Evolutionary conservation across 2,113 vertebrate genomes (phyloP).

Genomic region (Rallus limicola): DNA sequence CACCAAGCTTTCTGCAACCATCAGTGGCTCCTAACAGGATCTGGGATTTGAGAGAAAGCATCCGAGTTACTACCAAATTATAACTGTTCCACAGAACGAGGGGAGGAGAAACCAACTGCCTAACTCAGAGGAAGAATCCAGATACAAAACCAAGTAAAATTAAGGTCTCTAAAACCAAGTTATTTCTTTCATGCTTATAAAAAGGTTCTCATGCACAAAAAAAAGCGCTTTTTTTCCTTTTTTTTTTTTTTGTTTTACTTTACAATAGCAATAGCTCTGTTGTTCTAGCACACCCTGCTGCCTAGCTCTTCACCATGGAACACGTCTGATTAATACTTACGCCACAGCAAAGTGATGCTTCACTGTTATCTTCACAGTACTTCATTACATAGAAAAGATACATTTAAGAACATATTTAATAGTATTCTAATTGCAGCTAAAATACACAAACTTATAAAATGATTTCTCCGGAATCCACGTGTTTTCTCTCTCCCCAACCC

Average conservation of each 20-base stretch:
- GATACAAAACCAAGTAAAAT: slow-evolving; percentile 69
- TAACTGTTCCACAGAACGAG: not conserved
- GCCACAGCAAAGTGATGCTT: slow-evolving; percentile 70
- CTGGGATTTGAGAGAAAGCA: not conserved
- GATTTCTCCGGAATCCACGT: slow-evolving; percentile 66
- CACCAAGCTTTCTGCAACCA: not conserved
- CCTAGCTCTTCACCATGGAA: slow-evolving; percentile 56
- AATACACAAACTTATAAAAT: slow-evolving; percentile 69
- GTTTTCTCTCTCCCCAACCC: not conserved
- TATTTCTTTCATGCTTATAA: slow-evolving; percentile 65
- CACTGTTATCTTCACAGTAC: slow-evolving; percentile 76
- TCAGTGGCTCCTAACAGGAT: not conserved
- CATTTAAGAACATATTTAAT: slow-evolving; percentile 63
- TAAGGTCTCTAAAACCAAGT: slow-evolving; percentile 37
- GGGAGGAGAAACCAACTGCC: not conserved
- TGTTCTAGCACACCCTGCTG: slow-evolving; percentile 63
- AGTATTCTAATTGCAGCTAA: slow-evolving; percentile 66
- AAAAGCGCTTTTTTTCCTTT: not conserved
- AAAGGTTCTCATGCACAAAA: slow-evolving; percentile 71
- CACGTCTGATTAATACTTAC: slow-evolving; percentile 63
- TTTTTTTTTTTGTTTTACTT: not conserved
- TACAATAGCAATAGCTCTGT: slow-evolving; percentile 31
- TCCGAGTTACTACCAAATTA: not conserved
- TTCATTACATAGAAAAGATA: slow-evolving; percentile 72
- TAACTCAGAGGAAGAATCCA: slow-evolving; percentile 26